A percentile compares a stretch with the other conserved stretches of the same genome.
These are phyloP conservation scores for Conops quadrifasciatus DNA, from an alignment of 2,888 invertebrate genomes.

Conservation along the genomic window DNA sequence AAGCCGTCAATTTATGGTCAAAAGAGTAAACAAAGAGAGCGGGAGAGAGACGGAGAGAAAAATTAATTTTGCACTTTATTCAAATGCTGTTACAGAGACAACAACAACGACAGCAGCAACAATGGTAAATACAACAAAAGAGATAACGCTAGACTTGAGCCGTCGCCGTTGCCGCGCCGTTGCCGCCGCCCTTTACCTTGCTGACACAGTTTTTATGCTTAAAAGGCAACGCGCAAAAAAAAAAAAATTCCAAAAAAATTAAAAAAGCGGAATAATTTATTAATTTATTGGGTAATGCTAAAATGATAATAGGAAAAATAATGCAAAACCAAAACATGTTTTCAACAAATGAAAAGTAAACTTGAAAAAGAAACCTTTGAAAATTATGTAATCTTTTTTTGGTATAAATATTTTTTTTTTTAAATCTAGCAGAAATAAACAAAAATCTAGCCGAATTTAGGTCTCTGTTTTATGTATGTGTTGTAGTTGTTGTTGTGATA, in stretches of 20 bases:
- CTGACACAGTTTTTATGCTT: constrained; percentile 63
- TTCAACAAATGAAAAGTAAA: no score
- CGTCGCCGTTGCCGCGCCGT: constrained; percentile 10
- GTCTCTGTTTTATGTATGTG: no score
- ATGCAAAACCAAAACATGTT: not conserved
- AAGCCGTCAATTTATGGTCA: constrained; percentile 21
- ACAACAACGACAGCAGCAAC: constrained; percentile 12
- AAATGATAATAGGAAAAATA: not conserved
- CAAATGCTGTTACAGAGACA: not conserved
- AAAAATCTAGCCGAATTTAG: no score
- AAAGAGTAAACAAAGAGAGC: not conserved
- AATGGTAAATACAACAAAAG: not conserved
- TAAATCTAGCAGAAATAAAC: no score
- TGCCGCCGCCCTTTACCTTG: constrained; percentile 58
- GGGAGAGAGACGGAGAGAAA: not conserved
- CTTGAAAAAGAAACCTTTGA: no score
- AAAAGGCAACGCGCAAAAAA: constrained; percentile 39
- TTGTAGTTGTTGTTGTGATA: no score
- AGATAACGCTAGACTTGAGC: not conserved
- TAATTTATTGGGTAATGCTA: no score
- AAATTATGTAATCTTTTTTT: no score
- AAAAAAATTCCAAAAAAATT: not conserved
- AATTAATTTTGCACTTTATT: constrained; percentile 21
- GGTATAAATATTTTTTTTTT: no score
- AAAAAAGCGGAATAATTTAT: constrained; percentile 6